Percentiles rank a stretch among this genome's conserved stretches.
These are phyloP conservation scores for Ophthalmolycus amberensis DNA, from an alignment of 2,113 vertebrate species.

Conservation along the genomic window DNA sequence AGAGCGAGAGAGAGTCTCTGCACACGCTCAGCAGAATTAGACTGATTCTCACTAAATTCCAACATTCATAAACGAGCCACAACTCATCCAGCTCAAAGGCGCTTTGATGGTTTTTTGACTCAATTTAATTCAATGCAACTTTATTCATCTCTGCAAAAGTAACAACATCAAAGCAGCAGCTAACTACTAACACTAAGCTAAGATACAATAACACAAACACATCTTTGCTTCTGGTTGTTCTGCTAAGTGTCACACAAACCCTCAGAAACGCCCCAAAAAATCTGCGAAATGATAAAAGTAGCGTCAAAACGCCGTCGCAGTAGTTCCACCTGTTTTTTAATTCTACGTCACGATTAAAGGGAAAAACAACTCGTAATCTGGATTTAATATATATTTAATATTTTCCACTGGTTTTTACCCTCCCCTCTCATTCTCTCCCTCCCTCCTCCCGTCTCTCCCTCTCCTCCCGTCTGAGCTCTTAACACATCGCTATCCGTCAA, in stretches of 20 bases:
- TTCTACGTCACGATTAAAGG: too few relatives aligned
- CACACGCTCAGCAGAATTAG: not conserved
- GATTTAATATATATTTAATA: not conserved
- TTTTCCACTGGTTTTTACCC: not conserved
- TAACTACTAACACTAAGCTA: not conserved
- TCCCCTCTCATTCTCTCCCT: not conserved
- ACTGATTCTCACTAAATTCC: not conserved
- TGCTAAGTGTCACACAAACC: too few relatives aligned
- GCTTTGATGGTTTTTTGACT: not conserved
- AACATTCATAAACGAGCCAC: not conserved
- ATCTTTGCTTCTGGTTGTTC: not conserved
- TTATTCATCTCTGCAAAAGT: not conserved
- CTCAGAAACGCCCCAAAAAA: not conserved
- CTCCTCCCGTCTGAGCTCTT: constrained; percentile 42
- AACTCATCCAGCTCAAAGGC: not conserved
- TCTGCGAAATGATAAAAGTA: too few relatives aligned
- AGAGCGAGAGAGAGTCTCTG: not conserved
- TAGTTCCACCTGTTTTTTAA: too few relatives aligned
- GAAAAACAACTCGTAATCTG: too few relatives aligned
- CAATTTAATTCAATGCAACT: not conserved
- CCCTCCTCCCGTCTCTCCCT: not conserved
- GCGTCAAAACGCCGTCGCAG: too few relatives aligned
- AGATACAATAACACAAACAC: not conserved
- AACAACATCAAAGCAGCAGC: not conserved
- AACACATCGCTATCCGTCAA: constrained; percentile 56